These are phyloP conservation scores for Cyrtonyx montezumae DNA, from an alignment of 2,113 vertebrate genomes.

Conservation along the genomic window DNA sequence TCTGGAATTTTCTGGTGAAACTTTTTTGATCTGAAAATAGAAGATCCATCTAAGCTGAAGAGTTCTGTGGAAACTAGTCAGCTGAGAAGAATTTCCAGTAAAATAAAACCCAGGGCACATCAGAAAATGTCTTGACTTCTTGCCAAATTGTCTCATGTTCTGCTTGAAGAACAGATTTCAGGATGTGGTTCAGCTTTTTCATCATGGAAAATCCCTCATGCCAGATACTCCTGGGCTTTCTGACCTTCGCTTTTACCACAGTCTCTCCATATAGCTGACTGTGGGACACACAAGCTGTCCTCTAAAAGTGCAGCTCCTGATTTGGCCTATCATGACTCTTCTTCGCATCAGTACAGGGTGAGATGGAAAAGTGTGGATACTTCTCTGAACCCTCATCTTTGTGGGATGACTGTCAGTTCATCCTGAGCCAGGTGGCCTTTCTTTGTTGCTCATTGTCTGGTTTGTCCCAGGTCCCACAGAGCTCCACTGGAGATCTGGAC, in stretches of 20 bases:
- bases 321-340: background rate
- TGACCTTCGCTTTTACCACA: background rate
- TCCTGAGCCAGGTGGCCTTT: background rate
- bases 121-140: background rate
- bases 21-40: slow-evolving; percentile 35
- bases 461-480: background rate
- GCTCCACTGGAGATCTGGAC: background rate
- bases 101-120: background rate
- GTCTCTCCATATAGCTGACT: background rate
- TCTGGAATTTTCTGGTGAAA: slow-evolving; percentile 39
- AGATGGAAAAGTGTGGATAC: background rate
- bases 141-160: background rate
- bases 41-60: slow-evolving; percentile 4
- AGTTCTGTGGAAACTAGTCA: slow-evolving; percentile 23
- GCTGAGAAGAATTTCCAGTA: slow-evolving; percentile 28
- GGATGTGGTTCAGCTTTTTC: background rate
- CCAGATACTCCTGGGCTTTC: background rate
- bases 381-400: background rate
- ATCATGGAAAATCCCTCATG: background rate
- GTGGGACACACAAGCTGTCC: fast-evolving
- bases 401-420: background rate
- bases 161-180: background rate
- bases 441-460: background rate
- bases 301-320: background rate
- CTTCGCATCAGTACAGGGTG: background rate